Base-by-base conservation (phyloP, 1,140 invertebrate species). In the Dolichoris vasculosae region DNA sequence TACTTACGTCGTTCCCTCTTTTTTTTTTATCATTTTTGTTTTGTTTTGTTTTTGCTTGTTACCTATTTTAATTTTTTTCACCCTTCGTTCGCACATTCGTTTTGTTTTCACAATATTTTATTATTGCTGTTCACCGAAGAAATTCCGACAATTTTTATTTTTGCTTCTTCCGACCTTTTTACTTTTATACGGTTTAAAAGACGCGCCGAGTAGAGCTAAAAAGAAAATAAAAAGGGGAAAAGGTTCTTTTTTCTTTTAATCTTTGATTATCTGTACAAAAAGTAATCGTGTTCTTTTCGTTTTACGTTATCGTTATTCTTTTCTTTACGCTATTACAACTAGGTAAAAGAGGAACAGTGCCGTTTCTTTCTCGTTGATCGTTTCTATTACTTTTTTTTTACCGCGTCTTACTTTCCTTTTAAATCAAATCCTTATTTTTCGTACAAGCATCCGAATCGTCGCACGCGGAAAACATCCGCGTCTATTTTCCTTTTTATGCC, bases 181-280 rank as follows among this genome's bases (percentile, higher is more conserved):
- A 40, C 7, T 51, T 35, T 43, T 40, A 78, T 40, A 59, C n/a
- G 43, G 26, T 17, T 26, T 30, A 46, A 67, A 46, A 15, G 6
- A 51, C 4, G 13, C 46, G 17, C 32, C 20, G 32, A 43, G 1
- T 51, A 30, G n/a, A 69, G 43, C 32, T 55, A 77, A 84, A 69
- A 84, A 67, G 59, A 77, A 78, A 84, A 69, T 38, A 35, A 76
- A 51, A 11, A 78, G 32, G 48, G 38, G 76, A 64, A 77, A 67
- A 40, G n/a, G 46, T 51, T 11, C 55, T 79, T 59, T 40, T 40
- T 83, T 88, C 83, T 51, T 82, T 82, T 84, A 59, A 86, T 89
- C 88, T 87, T 86, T 89, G 85, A 89, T 87, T 81, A 35, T 82
- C 69, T 86, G 48, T 83, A 86, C 81, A 86, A 86, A 85, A 86